Conservation (phyloP, 1,140 invertebrate species). For the Apis cerana region DNA sequence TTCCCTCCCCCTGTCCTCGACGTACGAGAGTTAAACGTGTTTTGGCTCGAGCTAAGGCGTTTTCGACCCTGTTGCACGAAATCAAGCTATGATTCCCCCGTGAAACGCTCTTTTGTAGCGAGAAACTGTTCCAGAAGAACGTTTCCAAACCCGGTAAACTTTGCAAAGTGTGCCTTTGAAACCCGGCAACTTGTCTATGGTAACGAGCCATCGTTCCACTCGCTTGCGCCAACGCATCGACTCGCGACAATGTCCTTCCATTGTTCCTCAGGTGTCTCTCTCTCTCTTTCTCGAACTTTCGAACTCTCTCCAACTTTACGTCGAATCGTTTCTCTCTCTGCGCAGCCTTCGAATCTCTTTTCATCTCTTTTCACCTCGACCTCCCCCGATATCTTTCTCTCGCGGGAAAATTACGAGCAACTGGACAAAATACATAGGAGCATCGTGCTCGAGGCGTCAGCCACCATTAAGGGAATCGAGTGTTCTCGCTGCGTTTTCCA, state of each 20-base stretch:
- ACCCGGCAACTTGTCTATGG: too few species aligned
- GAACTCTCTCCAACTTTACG: too few species aligned
- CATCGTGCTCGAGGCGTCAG: background rate
- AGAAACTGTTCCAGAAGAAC: background rate
- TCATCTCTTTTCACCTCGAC: too few species aligned
- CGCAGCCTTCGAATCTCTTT: too few species aligned
- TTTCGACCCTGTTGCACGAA: background rate
- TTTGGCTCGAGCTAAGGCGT: background rate
- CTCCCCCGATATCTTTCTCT: background rate
- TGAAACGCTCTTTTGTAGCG: background rate
- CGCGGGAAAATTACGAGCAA: background rate
- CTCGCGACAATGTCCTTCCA: background rate
- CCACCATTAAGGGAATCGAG: background rate
- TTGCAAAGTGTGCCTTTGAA: background rate
- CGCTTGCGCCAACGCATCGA: background rate
- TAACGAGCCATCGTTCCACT: background rate
- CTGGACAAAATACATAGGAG: background rate
- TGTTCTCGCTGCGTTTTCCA: background rate
- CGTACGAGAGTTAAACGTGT: background rate
- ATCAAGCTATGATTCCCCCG: background rate
- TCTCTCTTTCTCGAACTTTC: too few species aligned
- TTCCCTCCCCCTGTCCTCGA: too few species aligned
- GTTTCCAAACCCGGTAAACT: background rate
- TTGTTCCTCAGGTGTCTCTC: background rate
- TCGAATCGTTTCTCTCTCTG: too few species aligned